Percentiles rank a stretch among this genome's conserved stretches.
Evolutionary conservation across 2,888 invertebrate species (phyloP).

Genomic region (Periphyllus acericola): DNA sequence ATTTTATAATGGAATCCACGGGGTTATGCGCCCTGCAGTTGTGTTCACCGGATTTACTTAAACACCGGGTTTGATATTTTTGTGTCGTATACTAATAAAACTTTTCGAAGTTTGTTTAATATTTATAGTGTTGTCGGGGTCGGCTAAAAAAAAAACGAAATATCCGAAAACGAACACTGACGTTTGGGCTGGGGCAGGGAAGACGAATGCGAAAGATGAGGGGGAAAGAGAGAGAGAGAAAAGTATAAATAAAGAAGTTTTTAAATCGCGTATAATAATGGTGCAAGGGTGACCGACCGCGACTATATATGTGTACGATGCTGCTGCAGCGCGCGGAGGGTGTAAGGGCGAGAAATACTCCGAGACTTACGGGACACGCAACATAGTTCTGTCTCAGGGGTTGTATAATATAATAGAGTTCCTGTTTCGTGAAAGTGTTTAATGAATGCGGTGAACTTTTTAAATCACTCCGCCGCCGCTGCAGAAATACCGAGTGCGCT

Average conservation of each 20-base stretch:
- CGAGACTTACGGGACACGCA: background rate
- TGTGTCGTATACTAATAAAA: background rate
- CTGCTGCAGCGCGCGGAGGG: background rate
- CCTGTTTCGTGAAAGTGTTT: background rate
- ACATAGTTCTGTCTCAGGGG: background rate
- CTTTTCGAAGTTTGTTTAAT: background rate
- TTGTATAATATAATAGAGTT: background rate
- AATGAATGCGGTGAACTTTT: slow-evolving; percentile 5
- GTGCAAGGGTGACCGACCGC: background rate
- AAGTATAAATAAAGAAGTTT: background rate
- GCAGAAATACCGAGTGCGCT: too few species aligned
- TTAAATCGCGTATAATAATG: background rate
- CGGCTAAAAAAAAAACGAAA: background rate
- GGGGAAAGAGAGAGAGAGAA: background rate
- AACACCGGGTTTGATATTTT: too few species aligned
- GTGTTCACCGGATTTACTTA: background rate
- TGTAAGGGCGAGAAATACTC: background rate
- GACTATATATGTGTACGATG: too few species aligned
- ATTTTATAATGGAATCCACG: background rate
- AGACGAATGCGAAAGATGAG: background rate
- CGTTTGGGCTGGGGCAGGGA: background rate
- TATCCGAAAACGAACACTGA: background rate
- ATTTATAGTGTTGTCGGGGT: background rate
- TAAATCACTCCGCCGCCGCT: background rate
- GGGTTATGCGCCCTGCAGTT: background rate